Conservation (phyloP, 2,797 vertebrate species). For the Myotis myotis region DNA sequence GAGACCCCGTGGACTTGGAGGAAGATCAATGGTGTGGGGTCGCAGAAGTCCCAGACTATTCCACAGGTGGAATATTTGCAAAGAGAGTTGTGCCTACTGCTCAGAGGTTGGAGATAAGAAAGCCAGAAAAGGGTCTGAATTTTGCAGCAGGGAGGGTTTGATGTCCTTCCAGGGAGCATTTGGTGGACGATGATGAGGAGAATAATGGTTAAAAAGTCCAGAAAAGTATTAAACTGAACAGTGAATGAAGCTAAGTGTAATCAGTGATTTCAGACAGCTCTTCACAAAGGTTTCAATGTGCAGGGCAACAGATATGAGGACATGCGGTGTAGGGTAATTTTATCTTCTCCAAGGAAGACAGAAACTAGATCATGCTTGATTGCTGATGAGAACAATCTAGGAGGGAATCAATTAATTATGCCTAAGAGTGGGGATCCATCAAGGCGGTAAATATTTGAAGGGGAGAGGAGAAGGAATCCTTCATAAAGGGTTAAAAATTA, state of each 20-base stretch:
- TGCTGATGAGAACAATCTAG: not conserved
- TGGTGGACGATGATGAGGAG: not conserved
- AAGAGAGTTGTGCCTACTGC: not conserved
- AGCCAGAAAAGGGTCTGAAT: not conserved
- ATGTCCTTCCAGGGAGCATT: not conserved
- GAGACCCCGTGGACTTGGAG: not conserved
- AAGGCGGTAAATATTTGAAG: not conserved
- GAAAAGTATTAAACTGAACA: not conserved
- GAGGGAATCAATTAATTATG: not conserved
- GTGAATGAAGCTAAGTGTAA: not conserved
- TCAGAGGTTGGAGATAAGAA: not conserved
- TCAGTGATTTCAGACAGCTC: not conserved
- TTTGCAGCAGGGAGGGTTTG: not conserved
- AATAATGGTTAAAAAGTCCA: not conserved
- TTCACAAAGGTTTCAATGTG: not conserved
- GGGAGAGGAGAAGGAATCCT: not conserved
- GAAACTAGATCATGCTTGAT: not conserved
- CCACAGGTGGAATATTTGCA: not conserved
- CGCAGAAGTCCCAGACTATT: not conserved
- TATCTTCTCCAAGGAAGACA: not conserved
- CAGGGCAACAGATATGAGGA: not conserved
- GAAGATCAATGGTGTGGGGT: not conserved
- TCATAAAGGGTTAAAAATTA: not conserved
- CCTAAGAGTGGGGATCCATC: not conserved
- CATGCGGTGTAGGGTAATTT: not conserved